A percentile compares a stretch with the other conserved stretches of the same genome.
These are phyloP conservation scores for Drosophila vallismaia DNA, from an alignment of 2,888 invertebrate species.

Conservation along the genomic window DNA sequence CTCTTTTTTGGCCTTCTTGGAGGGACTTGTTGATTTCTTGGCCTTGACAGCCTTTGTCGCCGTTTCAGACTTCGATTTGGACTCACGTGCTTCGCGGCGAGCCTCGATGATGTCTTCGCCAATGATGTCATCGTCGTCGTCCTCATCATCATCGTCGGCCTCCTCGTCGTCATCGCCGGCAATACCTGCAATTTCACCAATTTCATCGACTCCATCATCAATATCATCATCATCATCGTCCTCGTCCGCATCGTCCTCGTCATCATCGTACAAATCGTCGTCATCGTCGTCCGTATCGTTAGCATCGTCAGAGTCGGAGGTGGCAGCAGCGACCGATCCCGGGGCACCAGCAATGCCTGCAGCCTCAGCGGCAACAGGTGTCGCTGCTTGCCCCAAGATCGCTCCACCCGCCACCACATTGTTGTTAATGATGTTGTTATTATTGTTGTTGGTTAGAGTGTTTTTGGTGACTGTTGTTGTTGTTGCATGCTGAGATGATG, in stretches of 20 bases:
- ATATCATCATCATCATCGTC: constrained; percentile 82
- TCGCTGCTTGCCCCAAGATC: constrained; percentile 51
- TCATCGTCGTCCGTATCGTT: constrained; percentile 41
- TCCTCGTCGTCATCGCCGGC: constrained; percentile 88
- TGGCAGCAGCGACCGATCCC: constrained; percentile 75
- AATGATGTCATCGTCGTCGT: constrained; percentile 88
- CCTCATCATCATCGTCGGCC: constrained; percentile 87
- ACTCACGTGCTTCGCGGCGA: constrained; percentile 92
- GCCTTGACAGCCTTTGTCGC: constrained; percentile 79
- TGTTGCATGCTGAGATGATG: constrained; percentile 67
- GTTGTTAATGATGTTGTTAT: constrained; percentile 53
- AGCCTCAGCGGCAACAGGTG: constrained; percentile 24
- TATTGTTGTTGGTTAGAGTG: constrained; percentile 57
- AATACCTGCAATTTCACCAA: constrained; percentile 87
- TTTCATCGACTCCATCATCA: constrained; percentile 87
- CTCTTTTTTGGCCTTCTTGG: constrained; percentile 81
- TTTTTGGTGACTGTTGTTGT: constrained; percentile 58
- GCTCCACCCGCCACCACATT: constrained; percentile 48
- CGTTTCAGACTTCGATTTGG: constrained; percentile 91
- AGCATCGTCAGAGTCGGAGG: constrained; percentile 64
- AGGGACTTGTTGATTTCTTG: constrained; percentile 83
- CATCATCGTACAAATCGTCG: constrained; percentile 48
- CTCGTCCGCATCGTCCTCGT: constrained; percentile 57
- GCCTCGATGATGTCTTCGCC: constrained; percentile 87
- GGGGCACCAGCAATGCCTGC: constrained; percentile 85